Percentiles rank a stretch among this genome's conserved stretches.
These are phyloP conservation scores for Enoplosus armatus DNA, from an alignment of 2,797 vertebrate genomes.

Conservation along the genomic window DNA sequence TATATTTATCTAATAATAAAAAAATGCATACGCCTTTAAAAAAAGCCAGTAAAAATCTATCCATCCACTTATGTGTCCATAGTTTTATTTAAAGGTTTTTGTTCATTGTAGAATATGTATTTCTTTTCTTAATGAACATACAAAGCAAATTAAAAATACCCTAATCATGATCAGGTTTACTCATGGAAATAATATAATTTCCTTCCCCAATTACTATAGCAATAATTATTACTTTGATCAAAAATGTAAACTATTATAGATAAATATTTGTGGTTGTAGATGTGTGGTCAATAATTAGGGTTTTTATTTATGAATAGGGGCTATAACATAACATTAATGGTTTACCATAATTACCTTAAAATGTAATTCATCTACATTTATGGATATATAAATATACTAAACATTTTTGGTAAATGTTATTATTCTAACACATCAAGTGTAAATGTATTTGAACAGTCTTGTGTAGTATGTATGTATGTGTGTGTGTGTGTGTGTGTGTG, in stretches of 20 bases:
- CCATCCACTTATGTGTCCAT: background rate
- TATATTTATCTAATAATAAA: background rate
- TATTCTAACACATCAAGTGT: background rate
- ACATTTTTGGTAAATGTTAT: background rate
- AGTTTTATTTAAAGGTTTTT: background rate
- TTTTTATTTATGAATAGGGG: conserved; percentile 4
- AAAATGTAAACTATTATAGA: background rate
- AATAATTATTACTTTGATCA: background rate
- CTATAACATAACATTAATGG: background rate
- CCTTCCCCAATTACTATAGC: background rate
- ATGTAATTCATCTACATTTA: background rate
- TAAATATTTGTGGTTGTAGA: background rate
- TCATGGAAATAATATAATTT: background rate
- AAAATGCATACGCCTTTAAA: no score
- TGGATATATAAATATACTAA: background rate
- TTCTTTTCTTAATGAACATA: background rate
- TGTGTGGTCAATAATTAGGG: background rate
- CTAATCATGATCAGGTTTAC: background rate
- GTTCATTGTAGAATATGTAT: background rate
- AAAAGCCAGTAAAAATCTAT: background rate
- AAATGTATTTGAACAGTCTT: conserved; percentile 11
- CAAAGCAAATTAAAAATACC: background rate
- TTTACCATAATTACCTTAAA: background rate
- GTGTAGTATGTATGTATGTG: background rate
- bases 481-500: conserved; percentile 21